Evolutionary conservation across 2,113 vertebrate species (phyloP), one percentile per base, ranked within the genome.

Genomic region (Gallinago paraguaiae): DNA sequence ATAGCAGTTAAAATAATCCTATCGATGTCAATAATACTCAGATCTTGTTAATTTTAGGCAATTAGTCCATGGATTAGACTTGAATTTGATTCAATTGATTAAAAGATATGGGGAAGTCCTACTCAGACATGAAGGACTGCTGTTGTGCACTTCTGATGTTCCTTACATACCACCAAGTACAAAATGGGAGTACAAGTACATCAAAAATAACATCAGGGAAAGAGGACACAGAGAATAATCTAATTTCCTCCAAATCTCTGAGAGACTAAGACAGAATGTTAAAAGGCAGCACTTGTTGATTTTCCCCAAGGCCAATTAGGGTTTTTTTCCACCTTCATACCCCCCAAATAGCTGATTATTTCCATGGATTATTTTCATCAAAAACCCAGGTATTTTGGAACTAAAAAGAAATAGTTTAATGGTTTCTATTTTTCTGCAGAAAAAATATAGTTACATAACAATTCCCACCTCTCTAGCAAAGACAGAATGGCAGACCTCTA

Each of bases 321-420:
- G 8, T 56, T 86, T 86, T 86, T 53, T 17, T 70, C 83, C 67
- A 87, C 72, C 86, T 89, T 64, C 88, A 78, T 64, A 93, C 25
- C 24, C 2, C 0, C 13, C 82, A 93, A 91, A 71, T 75, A 79
- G 25, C 57, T 50, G 63, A 79, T 89, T 61, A 64, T 92, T 79
- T 92, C 68, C 6, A 6, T 93, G 69, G 68, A 22, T 92, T 88
- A 78, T 83, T 92, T 86, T 77, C 45, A 64, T 64, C 41, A 43
- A 78, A 93, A 72, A 3, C 16, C 33, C 0, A 3, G 14, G 3
- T 67, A 31, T 86, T 33, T 82, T n/a, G 35, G 74, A 96, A 82
- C 65, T 88, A 81, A 71, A 96, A 96, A 80, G 39, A 95, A 96
- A 67, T 67, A 14, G 9, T 54, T 90, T 91, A 96, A 67, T 64